phyloP scores from a whole-genome alignment of 2,888 invertebrate genomes.

The Hydraecia micacea region DNA sequence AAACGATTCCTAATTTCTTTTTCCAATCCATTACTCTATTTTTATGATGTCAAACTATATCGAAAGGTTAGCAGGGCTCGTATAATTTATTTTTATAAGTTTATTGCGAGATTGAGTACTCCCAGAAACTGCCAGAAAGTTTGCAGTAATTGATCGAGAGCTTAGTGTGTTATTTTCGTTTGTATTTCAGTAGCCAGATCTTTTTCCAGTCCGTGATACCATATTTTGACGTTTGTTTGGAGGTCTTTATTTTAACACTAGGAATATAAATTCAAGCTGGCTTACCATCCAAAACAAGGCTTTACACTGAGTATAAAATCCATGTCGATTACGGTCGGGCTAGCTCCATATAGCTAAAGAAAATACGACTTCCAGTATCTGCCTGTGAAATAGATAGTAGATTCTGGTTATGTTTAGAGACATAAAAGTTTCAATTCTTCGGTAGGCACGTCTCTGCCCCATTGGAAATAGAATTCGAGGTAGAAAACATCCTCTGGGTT shows the following conservation, averaged over 20 bases:
- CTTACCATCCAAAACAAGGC: slow-evolving; percentile 20
- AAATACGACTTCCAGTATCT: slow-evolving; percentile 38
- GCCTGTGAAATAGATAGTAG: slow-evolving; percentile 30
- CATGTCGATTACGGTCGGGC: slow-evolving; percentile 19
- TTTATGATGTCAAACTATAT: slow-evolving; percentile 43
- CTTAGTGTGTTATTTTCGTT: slow-evolving; percentile 12
- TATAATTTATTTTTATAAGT: slow-evolving; percentile 21
- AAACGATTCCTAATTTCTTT: slow-evolving; percentile 15
- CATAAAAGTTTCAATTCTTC: slow-evolving; percentile 57
- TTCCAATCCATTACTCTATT: slow-evolving; percentile 30
- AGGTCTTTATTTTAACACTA: slow-evolving; percentile 6
- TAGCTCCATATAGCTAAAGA: slow-evolving; percentile 14
- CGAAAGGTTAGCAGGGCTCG: slow-evolving; percentile 24
- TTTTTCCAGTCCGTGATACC: background rate
- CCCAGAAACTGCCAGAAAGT: slow-evolving; percentile 13
- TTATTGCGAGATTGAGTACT: slow-evolving; percentile 22
- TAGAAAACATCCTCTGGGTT: slow-evolving; percentile 34
- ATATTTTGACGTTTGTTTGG: background rate
- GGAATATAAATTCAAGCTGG: slow-evolving; percentile 4
- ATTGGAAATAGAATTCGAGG: slow-evolving; percentile 34
- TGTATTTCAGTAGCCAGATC: background rate
- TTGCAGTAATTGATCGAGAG: slow-evolving; percentile 9
- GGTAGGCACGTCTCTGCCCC: slow-evolving; percentile 55
- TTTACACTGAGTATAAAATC: slow-evolving; percentile 22
- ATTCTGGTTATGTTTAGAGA: slow-evolving; percentile 58